Evolutionary conservation across 2,113 vertebrate genomes (phyloP), one percentile per base, ranked within the genome.

Genomic region (Cygnus buccinator): DNA sequence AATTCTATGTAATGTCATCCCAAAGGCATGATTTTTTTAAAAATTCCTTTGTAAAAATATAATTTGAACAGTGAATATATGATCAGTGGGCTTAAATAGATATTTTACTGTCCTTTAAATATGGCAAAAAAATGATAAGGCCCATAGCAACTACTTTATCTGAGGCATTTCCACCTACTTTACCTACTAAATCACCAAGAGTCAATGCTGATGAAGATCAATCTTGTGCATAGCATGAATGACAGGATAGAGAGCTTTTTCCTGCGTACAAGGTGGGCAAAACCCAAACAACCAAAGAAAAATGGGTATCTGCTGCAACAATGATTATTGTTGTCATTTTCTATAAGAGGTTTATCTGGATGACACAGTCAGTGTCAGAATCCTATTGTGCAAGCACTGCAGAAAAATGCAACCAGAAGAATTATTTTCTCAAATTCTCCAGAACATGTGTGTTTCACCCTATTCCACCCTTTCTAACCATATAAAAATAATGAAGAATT

Each of bases 111-210:
- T 18, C 21, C 48, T 82, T 82, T 88, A 29, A 39, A 82, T 22
- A n/a, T 29, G 22, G 84, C 12, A 31, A 73, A 94, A 82, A 66
- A 84, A 70, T 41, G 0, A 3, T n/a, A 5, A 76, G 7, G 20
- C 37, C 21, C 52, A 77, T 33, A 95, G 9, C 13, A 72, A 57
- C 16, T 46, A 11, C 4, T 39, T 62, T 70, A 52, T 68, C 22
- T 25, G 48, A 71, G 20, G 11, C 10, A 43, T 22, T 35, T 5
- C 3, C 0, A 0, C 41, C 39, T 84, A 10, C n/a, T 58, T 29
- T 15, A 73, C 9, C 15, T 73, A 9, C 18, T 52, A 0, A 55
- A 46, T 61, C 55, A 61, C 31, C 31, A 26, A 52, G 25, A 43
- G 8, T 74, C 35, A 71, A 2, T 35, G 5, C 2, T 89, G 57